A percentile compares a stretch with the other conserved stretches of the same genome.
phyloP scores from a whole-genome alignment of 2,797 vertebrate genomes.

The Rhinophrynus dorsalis region DNA sequence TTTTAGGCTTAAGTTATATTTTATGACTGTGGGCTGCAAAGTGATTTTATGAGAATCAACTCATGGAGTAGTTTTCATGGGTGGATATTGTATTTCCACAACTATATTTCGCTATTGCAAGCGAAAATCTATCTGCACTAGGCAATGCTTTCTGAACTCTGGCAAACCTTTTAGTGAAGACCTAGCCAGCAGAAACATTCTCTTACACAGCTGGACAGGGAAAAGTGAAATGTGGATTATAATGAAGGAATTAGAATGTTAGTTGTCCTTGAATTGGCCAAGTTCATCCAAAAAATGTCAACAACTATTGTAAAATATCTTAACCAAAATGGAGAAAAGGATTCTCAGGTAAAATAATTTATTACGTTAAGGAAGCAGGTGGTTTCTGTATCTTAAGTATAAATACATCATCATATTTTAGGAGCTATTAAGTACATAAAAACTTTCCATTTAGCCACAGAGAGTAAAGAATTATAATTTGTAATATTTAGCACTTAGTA shows the following conservation, averaged over 20 bases:
- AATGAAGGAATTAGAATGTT: constrained; percentile 29
- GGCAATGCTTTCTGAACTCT: constrained; percentile 47
- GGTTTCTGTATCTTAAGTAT: background rate
- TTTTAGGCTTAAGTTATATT: constrained; percentile 43
- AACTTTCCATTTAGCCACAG: too few relatives aligned
- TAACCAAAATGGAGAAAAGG: background rate
- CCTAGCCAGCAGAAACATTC: constrained; percentile 46
- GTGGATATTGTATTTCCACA: constrained; percentile 41
- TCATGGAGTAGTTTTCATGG: constrained; percentile 32
- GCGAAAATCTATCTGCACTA: constrained; percentile 46
- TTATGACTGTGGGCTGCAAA: constrained; percentile 46
- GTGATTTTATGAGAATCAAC: constrained; percentile 34
- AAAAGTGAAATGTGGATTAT: constrained; percentile 40
- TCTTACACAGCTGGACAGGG: constrained; percentile 40
- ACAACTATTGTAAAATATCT: background rate
- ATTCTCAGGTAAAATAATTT: background rate
- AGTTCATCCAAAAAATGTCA: constrained; percentile 3
- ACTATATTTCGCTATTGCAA: constrained; percentile 48
- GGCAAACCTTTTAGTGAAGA: constrained; percentile 42
- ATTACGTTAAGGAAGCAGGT: background rate
- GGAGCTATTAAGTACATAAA: too few relatives aligned
- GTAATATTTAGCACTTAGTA: background rate
- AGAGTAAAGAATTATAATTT: too few relatives aligned
- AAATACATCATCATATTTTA: background rate
- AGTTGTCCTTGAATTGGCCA: constrained; percentile 19